phyloP scores from a whole-genome alignment of 1,140 invertebrate genomes.

The Pararge aegeria region DNA sequence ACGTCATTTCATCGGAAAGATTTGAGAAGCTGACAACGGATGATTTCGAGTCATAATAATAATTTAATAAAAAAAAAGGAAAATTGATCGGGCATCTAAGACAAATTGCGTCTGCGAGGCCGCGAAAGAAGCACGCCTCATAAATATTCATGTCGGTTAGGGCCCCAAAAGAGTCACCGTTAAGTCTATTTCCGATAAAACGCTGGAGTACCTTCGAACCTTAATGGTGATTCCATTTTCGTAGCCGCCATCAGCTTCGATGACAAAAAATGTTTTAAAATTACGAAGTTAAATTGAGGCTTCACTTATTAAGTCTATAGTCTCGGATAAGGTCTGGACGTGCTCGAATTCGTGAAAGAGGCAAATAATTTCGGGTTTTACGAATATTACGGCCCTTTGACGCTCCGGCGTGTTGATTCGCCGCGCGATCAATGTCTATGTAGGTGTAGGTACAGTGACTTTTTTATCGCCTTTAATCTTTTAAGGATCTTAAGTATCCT shows the following conservation, averaged over 20 bases:
- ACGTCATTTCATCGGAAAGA: not conserved
- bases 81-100: conserved; percentile 29
- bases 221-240: conserved; percentile 64
- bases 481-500: too few relatives aligned
- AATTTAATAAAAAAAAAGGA: conserved; percentile 18
- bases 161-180: conserved; percentile 63
- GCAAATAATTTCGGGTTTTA: conserved; percentile 1
- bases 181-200: conserved; percentile 76
- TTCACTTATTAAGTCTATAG: conserved; percentile 16
- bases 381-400: not conserved
- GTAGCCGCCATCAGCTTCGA: conserved; percentile 27
- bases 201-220: conserved; percentile 52
- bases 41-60: conserved; percentile 4
- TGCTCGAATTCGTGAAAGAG: conserved; percentile 8
- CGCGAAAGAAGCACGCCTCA: conserved; percentile 58
- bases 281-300: conserved; percentile 37
- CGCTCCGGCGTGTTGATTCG: not conserved
- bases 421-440: too few relatives aligned
- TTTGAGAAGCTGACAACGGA: conserved; percentile 6
- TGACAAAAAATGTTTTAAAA: conserved; percentile 52
- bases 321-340: conserved; percentile 16
- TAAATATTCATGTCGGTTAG: conserved; percentile 75
- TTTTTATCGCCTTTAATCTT: too few relatives aligned
- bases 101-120: conserved; percentile 43
- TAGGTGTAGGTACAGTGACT: too few relatives aligned